phyloP scores from a whole-genome alignment of 2,888 invertebrate genomes.

The Acleris sparsana region DNA sequence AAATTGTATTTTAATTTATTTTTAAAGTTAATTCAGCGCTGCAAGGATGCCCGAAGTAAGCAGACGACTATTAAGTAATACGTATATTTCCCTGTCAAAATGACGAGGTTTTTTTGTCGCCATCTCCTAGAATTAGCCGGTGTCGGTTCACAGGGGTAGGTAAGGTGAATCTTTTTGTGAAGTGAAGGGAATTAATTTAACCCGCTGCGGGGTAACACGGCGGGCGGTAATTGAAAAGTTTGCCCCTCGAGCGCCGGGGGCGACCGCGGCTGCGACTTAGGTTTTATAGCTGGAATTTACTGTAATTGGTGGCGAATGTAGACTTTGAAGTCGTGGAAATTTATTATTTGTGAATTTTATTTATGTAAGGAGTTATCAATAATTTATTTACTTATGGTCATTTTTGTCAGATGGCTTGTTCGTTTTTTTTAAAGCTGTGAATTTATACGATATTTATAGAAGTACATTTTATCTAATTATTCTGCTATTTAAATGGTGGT shows the following conservation, averaged over 20 bases:
- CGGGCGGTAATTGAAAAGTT: constrained; percentile 83
- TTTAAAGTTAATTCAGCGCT: too few species aligned
- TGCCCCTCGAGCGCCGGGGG: constrained; percentile 76
- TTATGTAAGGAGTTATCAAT: not conserved
- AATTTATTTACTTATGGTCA: not conserved
- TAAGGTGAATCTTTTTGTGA: constrained; percentile 83
- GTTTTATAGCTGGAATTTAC: constrained; percentile 51
- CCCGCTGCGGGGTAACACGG: constrained; percentile 84
- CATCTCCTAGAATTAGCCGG: constrained; percentile 48
- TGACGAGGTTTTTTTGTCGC: too few species aligned
- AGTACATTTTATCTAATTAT: too few species aligned
- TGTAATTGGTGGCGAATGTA: constrained; percentile 44
- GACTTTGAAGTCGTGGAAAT: not conserved
- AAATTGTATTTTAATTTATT: too few species aligned
- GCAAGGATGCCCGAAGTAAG: too few species aligned
- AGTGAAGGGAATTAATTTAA: constrained; percentile 84
- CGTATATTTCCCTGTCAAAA: too few species aligned
- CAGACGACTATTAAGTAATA: too few species aligned
- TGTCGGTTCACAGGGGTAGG: constrained; percentile 68
- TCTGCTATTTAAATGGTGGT: too few species aligned
- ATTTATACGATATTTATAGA: too few species aligned
- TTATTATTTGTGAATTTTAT: not conserved
- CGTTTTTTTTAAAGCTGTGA: too few species aligned
- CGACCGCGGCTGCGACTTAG: constrained; percentile 53
- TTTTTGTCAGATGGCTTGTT: too few species aligned